phyloP scores from a whole-genome alignment of 2,888 invertebrate species.

The Escarpia spicata region DNA sequence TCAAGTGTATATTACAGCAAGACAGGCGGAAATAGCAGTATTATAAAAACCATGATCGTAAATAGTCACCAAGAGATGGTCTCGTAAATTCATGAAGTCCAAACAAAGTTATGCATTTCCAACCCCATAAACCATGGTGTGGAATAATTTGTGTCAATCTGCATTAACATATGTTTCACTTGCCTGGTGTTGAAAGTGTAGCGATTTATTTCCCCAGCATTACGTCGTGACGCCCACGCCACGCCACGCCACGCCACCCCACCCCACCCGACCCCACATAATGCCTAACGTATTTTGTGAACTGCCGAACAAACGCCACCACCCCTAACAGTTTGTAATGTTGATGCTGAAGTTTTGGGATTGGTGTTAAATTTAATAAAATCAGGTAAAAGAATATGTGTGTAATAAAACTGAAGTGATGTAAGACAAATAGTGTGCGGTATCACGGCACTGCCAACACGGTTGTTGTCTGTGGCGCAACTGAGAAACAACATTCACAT shows the following conservation, averaged over 20 bases:
- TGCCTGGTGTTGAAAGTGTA: too few species aligned
- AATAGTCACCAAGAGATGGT: too few species aligned
- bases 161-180: too few species aligned
- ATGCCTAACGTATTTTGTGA: neutral
- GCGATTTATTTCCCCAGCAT: too few species aligned
- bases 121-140: too few species aligned
- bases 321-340: neutral
- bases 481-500: neutral
- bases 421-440: neutral
- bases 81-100: too few species aligned
- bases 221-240: too few species aligned
- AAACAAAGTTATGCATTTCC: too few species aligned
- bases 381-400: neutral
- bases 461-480: neutral
- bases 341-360: neutral
- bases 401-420: neutral
- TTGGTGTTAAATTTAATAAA: neutral
- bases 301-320: neutral
- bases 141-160: too few species aligned
- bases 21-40: neutral
- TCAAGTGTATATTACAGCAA: neutral
- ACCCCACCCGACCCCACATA: too few species aligned
- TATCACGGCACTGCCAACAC: neutral
- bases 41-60: too few species aligned
- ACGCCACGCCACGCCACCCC: too few species aligned